Evolutionary conservation across 2,888 invertebrate genomes (phyloP).

Genomic region (Apamea anceps): DNA sequence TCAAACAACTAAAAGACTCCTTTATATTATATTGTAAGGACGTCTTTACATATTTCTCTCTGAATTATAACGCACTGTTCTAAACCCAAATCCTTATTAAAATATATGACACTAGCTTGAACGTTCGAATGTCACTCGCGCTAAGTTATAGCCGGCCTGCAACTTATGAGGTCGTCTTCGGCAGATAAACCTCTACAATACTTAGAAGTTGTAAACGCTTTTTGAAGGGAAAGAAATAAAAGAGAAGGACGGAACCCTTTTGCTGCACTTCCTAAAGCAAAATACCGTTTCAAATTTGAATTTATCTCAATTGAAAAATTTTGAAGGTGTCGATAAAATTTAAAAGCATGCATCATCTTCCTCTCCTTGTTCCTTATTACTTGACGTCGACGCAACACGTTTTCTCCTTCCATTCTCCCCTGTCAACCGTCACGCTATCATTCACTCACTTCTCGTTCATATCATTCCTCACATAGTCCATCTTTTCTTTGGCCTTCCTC

Average conservation of each 20-base stretch:
- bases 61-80: no score
- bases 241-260: not conserved
- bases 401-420: not conserved
- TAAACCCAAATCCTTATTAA: no score
- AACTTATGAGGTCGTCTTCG: no score
- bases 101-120: no score
- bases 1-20: no score
- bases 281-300: not conserved
- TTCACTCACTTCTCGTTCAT: not conserved
- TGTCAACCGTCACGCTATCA: not conserved
- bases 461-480: not conserved
- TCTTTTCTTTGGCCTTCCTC: not conserved
- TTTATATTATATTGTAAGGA: no score
- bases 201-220: not conserved
- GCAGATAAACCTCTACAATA: no score
- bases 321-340: not conserved
- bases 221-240: not conserved
- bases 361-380: not conserved
- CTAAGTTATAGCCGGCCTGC: no score
- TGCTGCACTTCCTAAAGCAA: not conserved
- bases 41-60: no score
- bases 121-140: no score
- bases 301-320: not conserved
- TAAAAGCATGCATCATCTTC: not conserved
- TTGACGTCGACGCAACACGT: not conserved